Percentiles rank a stretch among this genome's conserved stretches.
Conservation (phyloP, 2,888 invertebrate species). For the Anthophora plumipes region DNA sequence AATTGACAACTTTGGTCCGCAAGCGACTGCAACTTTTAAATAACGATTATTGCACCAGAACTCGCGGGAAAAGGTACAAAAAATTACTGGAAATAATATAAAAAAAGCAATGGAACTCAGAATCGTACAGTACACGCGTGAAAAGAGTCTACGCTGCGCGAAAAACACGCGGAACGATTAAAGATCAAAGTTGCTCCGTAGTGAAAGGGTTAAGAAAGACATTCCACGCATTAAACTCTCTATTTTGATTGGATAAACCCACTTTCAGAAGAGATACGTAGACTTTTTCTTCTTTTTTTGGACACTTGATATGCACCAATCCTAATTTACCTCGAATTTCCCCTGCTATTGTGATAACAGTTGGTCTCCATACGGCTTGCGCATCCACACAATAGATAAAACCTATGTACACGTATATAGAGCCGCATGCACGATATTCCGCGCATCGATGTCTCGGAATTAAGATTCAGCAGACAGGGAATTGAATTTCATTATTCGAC, state of each 20-base stretch:
- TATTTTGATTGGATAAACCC: too few relatives aligned
- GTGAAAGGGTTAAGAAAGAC: too few relatives aligned
- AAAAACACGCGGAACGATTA: too few relatives aligned
- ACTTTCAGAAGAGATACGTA: too few relatives aligned
- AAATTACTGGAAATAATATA: not conserved
- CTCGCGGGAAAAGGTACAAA: not conserved
- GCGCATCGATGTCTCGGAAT: slow-evolving; percentile 37
- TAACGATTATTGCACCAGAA: not conserved
- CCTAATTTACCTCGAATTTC: not conserved
- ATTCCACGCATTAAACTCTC: too few relatives aligned
- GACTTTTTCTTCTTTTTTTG: too few relatives aligned
- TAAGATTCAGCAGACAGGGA: slow-evolving; percentile 42
- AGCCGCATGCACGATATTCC: not conserved
- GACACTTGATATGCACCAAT: too few relatives aligned
- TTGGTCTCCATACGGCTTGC: not conserved
- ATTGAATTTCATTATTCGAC: slow-evolving; percentile 46
- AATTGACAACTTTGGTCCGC: not conserved
- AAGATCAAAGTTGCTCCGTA: too few relatives aligned
- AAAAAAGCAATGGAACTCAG: not conserved
- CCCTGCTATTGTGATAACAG: not conserved
- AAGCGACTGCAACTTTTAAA: slow-evolving; percentile 5
- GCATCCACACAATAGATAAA: not conserved
- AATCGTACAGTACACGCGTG: too few relatives aligned
- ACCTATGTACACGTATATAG: not conserved
- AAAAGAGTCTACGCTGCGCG: too few relatives aligned